Conservation (phyloP, 1,140 invertebrate species). For the Trypoxylus dichotomus region DNA sequence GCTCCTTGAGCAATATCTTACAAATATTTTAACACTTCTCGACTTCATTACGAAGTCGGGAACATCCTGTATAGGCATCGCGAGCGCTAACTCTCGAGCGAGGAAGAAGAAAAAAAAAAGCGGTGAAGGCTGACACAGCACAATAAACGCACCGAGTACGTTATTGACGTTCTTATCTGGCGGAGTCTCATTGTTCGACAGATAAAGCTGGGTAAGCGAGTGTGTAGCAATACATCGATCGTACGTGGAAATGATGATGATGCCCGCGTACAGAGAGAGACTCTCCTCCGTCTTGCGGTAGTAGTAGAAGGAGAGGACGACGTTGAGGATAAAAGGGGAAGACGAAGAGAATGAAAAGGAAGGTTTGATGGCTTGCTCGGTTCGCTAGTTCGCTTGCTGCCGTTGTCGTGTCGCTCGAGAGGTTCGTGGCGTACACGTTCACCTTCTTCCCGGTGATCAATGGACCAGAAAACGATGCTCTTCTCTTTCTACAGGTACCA, state of each 20-base stretch:
- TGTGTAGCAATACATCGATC: slow-evolving; percentile 17
- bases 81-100: not conserved
- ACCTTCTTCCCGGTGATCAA: not conserved
- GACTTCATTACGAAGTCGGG: not conserved
- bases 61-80: not conserved
- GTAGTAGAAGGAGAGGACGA: no score
- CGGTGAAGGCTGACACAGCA: slow-evolving; percentile 2
- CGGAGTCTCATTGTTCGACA: not conserved
- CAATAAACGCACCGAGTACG: slow-evolving; percentile 6
- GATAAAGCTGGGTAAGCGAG: not conserved
- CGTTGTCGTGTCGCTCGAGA: not conserved
- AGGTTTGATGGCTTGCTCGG: not conserved
- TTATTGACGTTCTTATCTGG: slow-evolving; percentile 14
- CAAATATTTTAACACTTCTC: slow-evolving; percentile 4
- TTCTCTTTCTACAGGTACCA: not conserved
- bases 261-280: not conserved
- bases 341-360: not conserved
- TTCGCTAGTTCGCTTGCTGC: not conserved
- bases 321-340: not conserved
- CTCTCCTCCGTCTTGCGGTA: no score
- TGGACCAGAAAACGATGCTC: not conserved
- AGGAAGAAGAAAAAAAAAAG: not conserved
- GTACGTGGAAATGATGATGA: not conserved
- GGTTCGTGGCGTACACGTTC: not conserved
- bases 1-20: not conserved